Evolutionary conservation across 35 echinoderm and acorn worm genomes (phyloP).

Genomic region (Apostichopus parvimensis): DNA sequence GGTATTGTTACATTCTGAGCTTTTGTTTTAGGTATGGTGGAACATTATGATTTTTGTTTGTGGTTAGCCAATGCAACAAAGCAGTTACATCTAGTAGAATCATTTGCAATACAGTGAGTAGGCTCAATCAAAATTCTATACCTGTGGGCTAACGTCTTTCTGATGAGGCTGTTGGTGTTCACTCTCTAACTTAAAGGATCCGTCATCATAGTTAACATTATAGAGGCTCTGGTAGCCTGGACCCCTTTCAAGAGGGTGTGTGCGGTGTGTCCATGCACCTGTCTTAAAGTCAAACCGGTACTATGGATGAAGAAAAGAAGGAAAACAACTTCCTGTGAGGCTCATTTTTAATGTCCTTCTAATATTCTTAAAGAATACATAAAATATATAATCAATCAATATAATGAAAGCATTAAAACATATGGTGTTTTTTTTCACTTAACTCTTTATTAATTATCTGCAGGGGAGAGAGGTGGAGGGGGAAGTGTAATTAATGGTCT

Average conservation of each 20-base stretch:
- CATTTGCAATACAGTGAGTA: no score
- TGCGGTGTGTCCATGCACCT: slow-evolving; percentile 83
- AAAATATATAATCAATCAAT: no score
- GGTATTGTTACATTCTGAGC: no score
- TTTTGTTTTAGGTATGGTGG: no score
- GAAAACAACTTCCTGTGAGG: background rate
- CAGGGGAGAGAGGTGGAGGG: no score
- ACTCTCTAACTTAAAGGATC: slow-evolving; percentile 58
- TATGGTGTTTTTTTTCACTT: no score
- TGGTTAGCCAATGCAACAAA: no score
- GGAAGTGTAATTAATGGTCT: no score
- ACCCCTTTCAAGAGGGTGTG: slow-evolving; percentile 6
- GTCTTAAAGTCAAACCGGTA: slow-evolving; percentile 82
- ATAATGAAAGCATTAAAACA: no score
- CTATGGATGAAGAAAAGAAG: slow-evolving; percentile 36
- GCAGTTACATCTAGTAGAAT: no score
- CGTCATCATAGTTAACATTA: slow-evolving; percentile 75
- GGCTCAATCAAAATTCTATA: background rate
- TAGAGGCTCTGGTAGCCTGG: slow-evolving; percentile 80
- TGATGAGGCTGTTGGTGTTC: slow-evolving; percentile 16
- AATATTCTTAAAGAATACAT: background rate
- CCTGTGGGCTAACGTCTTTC: slow-evolving; percentile 12
- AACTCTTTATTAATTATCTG: no score
- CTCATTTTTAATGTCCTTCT: background rate
- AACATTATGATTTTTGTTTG: no score